Evolutionary conservation across 1,140 invertebrate species (phyloP), one percentile per base, ranked within the genome.

Genomic region (Musca vetustissima): DNA sequence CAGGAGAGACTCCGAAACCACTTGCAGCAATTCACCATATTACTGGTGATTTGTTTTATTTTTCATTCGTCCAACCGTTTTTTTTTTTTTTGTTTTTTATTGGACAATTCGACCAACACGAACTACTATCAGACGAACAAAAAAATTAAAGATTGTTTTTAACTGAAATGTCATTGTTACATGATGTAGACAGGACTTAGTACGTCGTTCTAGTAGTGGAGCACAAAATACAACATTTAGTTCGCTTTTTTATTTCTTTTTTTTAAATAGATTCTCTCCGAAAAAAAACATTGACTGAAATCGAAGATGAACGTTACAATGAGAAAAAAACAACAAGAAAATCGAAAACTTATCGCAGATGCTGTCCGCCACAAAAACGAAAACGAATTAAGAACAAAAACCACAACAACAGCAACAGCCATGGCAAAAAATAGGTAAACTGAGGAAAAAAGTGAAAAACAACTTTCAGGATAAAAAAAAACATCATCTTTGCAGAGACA

Each of bases 301-400:
- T 43, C 36, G 36, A 43, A 43, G 36, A 43, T 43, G 36, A 2
- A 32, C 3, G 28, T 14, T 0, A 15, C 13, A 49, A 14, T 9
- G n/a, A 21, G 21, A 52, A 52, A 49, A n/a, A 65, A 65, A 66
- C n/a, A n/a, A n/a, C n/a, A n/a, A n/a, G n/a, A n/a, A n/a, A n/a
- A 66, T 15, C 49, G 49, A 66, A 66, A 72, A 74, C 70, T 74
- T 72, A 74, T 74, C 57, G 57, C 57, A 73, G 49, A 50, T 32
- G 66, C 32, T 73, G 66, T 52, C 22, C 17, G 24, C 13, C 21
- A 25, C 17, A 13, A 55, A 68, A 66, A 65, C 67, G 61, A 70
- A 64, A 67, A 0, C 36, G n/a, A 66, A 47, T 13, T n/a, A 28
- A 72, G 49, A 36, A 47, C 57, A 65, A 64, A 64, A 74, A 59